Evolutionary conservation across 2,888 invertebrate species (phyloP), one percentile per base, ranked within the genome.

Genomic region (Adineta ricciae): DNA sequence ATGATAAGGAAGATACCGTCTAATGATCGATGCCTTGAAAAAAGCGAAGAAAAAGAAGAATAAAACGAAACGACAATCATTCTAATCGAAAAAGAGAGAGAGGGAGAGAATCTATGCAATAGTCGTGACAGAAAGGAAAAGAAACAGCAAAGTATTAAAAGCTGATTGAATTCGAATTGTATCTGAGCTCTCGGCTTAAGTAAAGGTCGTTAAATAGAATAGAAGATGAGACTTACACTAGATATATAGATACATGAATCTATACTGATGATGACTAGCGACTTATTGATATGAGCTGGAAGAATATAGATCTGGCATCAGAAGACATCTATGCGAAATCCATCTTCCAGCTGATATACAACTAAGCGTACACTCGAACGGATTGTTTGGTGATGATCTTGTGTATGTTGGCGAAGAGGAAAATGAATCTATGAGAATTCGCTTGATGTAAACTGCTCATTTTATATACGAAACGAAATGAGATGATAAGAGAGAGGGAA

Each of bases 291-390:
- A 41, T 78, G 73, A 78, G 73, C 73, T 78, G 73, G 73, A 78
- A 78, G 73, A 78, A 78, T 78, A 78, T 78, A 78, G 73, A 78
- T 78, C 78, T 78, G 78, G n/a, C 78, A 78, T 78, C 41, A n/a
- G 41, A 41, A 41, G 38, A 78, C 64, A 32, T 64, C 78, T 41
- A 78, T 78, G 78, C 78, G 41, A 38, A 41, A 78, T 78, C 78
- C 78, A 78, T 78, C 78, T 78, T 78, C 78, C 78, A 78, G 78
- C 78, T 78, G 1, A 32, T 64, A 64, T 36, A 32, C 64, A 64
- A 64, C 19, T 64, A 64, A 64, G 64, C 7, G 16, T 16, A 11
- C 38, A n/a, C 41, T 9, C 24, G 32, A 78, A 41, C 8, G 24
- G 8, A 41, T 41, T n/a, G 38, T 36, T 11, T 72, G 32, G 19